Evolutionary conservation across 2,888 invertebrate species (phyloP).

Genomic region (Phasia obesa): DNA sequence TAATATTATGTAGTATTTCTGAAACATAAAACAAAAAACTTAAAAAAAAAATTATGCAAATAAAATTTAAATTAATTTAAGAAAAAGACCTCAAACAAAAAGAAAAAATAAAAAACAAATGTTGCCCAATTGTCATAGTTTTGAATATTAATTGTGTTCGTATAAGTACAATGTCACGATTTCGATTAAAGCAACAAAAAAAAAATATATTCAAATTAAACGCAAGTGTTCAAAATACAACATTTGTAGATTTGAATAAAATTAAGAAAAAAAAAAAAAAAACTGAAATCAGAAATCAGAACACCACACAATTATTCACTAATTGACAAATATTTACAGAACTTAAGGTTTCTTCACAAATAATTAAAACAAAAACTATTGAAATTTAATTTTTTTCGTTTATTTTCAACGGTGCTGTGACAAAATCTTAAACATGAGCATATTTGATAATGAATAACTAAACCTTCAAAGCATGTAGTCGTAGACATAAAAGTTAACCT

Average conservation of each 20-base stretch:
- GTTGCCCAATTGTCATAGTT: conserved; percentile 55
- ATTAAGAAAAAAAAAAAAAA: conserved; percentile 16
- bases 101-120: conserved; percentile 32
- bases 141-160: conserved; percentile 50
- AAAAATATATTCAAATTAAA: conserved; percentile 43
- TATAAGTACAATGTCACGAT: conserved; percentile 49
- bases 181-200: background rate
- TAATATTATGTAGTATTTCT: conserved; percentile 37
- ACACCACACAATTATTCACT: conserved; percentile 55
- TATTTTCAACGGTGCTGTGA: background rate
- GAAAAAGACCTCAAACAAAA: background rate
- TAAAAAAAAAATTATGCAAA: background rate
- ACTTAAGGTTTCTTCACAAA: background rate
- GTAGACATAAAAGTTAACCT: background rate
- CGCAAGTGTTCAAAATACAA: conserved; percentile 43
- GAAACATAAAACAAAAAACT: conserved; percentile 6
- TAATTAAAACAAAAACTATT: background rate
- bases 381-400: conserved; percentile 5
- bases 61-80: too few species aligned
- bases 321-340: conserved; percentile 60
- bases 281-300: conserved; percentile 44
- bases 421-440: background rate
- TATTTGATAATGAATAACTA: background rate
- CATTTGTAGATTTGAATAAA: conserved; percentile 2
- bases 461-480: background rate